phyloP scores from a whole-genome alignment of 2,888 invertebrate species.

The Gastrophysa polygoni region DNA sequence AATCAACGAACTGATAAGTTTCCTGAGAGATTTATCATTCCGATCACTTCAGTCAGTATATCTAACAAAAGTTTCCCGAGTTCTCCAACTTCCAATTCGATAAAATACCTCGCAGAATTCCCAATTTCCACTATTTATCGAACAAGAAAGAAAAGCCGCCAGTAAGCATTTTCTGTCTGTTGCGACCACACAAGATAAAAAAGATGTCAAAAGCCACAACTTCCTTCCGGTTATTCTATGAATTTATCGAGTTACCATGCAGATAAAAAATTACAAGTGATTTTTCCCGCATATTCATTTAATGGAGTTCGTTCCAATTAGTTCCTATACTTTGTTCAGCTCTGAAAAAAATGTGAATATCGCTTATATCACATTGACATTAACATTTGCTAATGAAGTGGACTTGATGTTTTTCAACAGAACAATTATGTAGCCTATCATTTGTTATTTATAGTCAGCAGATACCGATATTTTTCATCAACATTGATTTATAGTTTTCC shows the following conservation, averaged over 20 bases:
- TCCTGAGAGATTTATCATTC: no score
- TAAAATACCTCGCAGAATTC: conserved; percentile 1
- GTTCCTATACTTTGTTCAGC: background rate
- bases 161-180: background rate
- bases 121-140: background rate
- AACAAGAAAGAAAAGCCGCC: background rate
- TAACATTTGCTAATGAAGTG: background rate
- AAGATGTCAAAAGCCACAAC: conserved; percentile 43
- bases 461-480: conserved; percentile 1
- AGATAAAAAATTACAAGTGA: conserved; percentile 6
- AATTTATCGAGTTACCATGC: conserved; percentile 7
- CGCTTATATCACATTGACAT: conserved; percentile 1
- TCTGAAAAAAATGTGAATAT: background rate
- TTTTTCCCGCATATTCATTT: background rate
- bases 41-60: no score
- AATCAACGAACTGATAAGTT: no score
- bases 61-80: no score
- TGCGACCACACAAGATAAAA: background rate
- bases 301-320: background rate
- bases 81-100: no score
- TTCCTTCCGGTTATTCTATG: conserved; percentile 41
- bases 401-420: background rate
- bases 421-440: conserved; percentile 4
- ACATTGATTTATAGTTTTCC: background rate
- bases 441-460: conserved; percentile 14